phyloP scores from a whole-genome alignment of 1,140 invertebrate genomes.

The Drosophila rufa region DNA sequence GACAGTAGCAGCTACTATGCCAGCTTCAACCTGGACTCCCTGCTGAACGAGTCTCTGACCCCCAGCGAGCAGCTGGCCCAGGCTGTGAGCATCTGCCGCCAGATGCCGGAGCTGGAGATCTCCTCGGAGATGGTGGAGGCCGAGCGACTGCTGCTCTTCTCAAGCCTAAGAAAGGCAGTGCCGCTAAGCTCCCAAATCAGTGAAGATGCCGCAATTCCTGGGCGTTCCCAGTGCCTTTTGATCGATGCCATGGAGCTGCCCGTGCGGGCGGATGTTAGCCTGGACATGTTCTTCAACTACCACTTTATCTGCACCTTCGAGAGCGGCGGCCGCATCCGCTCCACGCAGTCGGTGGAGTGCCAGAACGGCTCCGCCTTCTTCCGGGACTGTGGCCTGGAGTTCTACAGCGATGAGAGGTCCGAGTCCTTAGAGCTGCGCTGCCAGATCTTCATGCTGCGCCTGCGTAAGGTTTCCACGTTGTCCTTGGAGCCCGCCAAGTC shows the following conservation, averaged over 20 bases:
- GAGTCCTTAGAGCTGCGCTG: conserved; percentile 61
- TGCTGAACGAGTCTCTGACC: conserved; percentile 65
- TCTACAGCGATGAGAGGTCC: conserved; percentile 46
- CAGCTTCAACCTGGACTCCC: conserved; percentile 61
- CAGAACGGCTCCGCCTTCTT: conserved; percentile 68
- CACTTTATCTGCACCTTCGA: conserved; percentile 81
- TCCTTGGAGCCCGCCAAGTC: conserved; percentile 61
- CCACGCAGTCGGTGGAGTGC: conserved; percentile 81
- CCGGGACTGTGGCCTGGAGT: conserved; percentile 73
- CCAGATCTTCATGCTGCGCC: conserved; percentile 77
- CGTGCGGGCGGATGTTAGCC: conserved; percentile 59
- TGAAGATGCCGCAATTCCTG: not conserved
- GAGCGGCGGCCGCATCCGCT: conserved; percentile 66
- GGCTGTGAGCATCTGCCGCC: conserved; percentile 76
- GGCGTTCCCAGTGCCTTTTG: conserved; percentile 46
- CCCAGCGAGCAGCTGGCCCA: conserved; percentile 67
- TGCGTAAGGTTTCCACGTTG: conserved; percentile 75
- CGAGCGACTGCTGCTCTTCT: conserved; percentile 74
- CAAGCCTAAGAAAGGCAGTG: conserved; percentile 43
- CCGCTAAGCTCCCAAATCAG: not conserved
- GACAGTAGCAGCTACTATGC: conserved; percentile 65
- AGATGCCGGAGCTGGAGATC: conserved; percentile 77
- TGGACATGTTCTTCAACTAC: conserved; percentile 83
- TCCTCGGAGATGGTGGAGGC: conserved; percentile 82
- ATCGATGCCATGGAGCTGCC: conserved; percentile 73